Evolutionary conservation across 2,797 vertebrate species (phyloP).

Genomic region (Lagocephalus sceleratus): DNA sequence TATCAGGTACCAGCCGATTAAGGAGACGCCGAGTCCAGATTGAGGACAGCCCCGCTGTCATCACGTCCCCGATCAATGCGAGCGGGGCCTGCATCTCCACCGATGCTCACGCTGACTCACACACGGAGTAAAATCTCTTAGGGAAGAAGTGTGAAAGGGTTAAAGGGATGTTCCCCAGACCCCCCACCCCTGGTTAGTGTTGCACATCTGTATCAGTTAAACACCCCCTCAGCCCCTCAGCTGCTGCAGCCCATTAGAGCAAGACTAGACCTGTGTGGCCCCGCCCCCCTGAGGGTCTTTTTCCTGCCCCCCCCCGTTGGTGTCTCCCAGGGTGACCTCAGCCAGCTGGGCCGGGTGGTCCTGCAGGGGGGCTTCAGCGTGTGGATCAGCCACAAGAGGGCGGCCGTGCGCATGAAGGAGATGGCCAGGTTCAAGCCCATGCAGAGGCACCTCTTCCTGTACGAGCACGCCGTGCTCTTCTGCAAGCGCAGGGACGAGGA

Average conservation of each 20-base stretch:
- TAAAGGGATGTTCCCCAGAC: no score
- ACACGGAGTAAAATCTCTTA: no score
- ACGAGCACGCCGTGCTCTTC: constrained; percentile 91
- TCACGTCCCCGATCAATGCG: background rate
- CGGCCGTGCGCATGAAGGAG: constrained; percentile 93
- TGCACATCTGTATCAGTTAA: no score
- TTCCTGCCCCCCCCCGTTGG: background rate
- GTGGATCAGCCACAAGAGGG: constrained; percentile 91
- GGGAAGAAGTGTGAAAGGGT: no score
- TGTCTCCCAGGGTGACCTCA: constrained; percentile 83
- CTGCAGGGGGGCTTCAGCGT: constrained; percentile 94
- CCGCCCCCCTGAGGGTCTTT: no score
- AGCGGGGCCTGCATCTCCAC: background rate
- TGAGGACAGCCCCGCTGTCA: background rate
- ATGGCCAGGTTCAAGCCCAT: constrained; percentile 96
- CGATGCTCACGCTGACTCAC: background rate
- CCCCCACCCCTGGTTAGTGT: no score
- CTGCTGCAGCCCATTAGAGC: no score
- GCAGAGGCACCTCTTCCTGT: constrained; percentile 95
- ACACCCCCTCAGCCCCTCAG: no score
- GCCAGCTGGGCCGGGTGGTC: constrained; percentile 87
- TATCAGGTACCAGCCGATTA: constrained; percentile 77
- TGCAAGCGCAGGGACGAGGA: constrained; percentile 92
- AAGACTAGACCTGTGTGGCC: no score
- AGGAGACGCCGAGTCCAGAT: background rate